Evolutionary conservation across 2,113 vertebrate genomes (phyloP).

Genomic region (Pontoporia blainvillei): DNA sequence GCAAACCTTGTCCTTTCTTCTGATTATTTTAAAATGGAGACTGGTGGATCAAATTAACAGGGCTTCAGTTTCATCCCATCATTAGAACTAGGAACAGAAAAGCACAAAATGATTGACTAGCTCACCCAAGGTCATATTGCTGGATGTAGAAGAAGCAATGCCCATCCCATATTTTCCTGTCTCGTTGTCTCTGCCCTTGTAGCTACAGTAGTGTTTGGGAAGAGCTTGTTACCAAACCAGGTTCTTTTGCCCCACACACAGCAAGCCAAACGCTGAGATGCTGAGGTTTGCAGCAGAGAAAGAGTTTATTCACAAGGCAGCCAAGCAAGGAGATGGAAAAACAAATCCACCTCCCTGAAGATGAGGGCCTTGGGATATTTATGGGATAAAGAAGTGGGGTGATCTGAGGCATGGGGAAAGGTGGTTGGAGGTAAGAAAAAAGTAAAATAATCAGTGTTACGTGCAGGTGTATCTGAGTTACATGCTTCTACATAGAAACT

Average conservation of each 20-base stretch:
- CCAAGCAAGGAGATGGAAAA: background rate
- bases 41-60: background rate
- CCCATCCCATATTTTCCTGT: background rate
- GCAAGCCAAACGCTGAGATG: background rate
- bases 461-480: background rate
- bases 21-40: background rate
- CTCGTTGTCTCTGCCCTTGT: background rate
- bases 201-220: background rate
- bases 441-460: background rate
- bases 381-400: background rate
- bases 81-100: background rate
- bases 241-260: too few species aligned
- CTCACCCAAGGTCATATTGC: background rate
- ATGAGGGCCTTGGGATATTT: background rate
- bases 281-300: background rate
- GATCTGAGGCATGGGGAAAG: background rate
- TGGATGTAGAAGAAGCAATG: background rate
- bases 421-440: background rate
- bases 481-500: background rate
- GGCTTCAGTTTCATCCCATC: background rate
- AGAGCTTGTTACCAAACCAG: background rate
- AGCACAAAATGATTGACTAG: background rate
- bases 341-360: background rate
- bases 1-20: background rate
- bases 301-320: background rate